Conservation (phyloP, 1,140 invertebrate species). For the Thaumatotibia leucotreta region DNA sequence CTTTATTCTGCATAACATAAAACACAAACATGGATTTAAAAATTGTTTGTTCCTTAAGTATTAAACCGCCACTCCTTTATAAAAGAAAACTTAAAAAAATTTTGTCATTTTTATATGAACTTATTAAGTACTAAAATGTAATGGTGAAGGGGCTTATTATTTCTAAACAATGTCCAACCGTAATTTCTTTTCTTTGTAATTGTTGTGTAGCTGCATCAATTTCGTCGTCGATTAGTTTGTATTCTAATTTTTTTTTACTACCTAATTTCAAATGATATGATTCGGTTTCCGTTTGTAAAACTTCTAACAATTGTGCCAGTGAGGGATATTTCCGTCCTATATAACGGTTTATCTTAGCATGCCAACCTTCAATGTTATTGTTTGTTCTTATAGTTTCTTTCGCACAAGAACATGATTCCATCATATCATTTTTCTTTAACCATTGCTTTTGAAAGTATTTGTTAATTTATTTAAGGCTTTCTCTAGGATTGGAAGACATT, state of each 20-base stretch:
- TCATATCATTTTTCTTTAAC: background rate
- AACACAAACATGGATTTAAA: background rate
- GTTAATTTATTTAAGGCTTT: background rate
- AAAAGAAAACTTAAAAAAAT: background rate
- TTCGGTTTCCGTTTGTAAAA: background rate
- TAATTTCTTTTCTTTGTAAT: background rate
- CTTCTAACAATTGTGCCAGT: background rate
- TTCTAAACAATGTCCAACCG: background rate
- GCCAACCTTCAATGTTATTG: background rate
- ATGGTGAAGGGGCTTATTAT: background rate
- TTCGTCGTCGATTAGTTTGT: conserved; percentile 1
- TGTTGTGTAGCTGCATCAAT: background rate
- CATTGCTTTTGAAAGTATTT: background rate
- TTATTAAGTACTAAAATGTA: background rate
- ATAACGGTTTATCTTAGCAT: background rate
- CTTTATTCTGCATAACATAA: background rate
- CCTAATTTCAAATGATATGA: background rate
- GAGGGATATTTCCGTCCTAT: background rate
- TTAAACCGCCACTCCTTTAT: background rate
- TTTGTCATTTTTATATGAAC: background rate
- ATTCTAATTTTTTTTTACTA: background rate
- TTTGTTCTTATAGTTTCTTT: background rate
- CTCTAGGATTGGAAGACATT: background rate
- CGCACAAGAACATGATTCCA: background rate
- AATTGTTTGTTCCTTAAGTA: background rate